Evolutionary conservation across 1,140 invertebrate genomes (phyloP).

Genomic region (Brachionus rotundiformis): DNA sequence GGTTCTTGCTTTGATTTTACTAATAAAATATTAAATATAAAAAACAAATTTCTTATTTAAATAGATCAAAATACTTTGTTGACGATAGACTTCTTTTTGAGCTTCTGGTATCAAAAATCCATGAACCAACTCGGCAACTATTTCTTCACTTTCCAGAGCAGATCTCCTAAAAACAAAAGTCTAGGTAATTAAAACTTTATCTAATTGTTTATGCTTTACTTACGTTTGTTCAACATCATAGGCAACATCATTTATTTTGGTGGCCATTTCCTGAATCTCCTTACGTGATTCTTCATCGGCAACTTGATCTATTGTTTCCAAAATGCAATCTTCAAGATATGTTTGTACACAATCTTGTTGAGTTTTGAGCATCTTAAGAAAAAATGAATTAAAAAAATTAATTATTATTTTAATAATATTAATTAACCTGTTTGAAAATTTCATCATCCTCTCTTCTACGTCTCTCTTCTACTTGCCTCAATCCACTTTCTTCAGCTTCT

Average conservation of each 20-base stretch:
- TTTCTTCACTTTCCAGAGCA: constrained; percentile 66
- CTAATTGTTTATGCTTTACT: too few relatives aligned
- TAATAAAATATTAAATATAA: constrained; percentile 5
- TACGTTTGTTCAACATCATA: constrained; percentile 63
- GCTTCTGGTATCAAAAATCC: constrained; percentile 70
- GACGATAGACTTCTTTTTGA: constrained; percentile 60
- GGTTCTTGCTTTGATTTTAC: constrained; percentile 51
- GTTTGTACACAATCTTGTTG: constrained; percentile 69
- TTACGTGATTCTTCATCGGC: constrained; percentile 67
- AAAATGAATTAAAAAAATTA: not conserved
- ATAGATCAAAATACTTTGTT: constrained; percentile 57
- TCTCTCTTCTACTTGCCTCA: constrained; percentile 71
- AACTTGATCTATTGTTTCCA: constrained; percentile 68
- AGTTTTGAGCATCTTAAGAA: constrained; percentile 66
- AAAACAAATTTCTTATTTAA: not conserved
- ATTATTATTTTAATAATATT: not conserved
- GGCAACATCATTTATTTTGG: constrained; percentile 68
- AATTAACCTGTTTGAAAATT: constrained; percentile 71
- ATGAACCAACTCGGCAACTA: constrained; percentile 69
- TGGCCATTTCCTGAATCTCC: constrained; percentile 67
- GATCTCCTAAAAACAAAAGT: constrained; percentile 16
- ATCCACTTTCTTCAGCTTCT: constrained; percentile 74
- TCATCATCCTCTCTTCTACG: constrained; percentile 73
- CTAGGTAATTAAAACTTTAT: too few relatives aligned
- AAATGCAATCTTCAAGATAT: constrained; percentile 71